Base-by-base conservation (phyloP, 2,797 vertebrate species). In the Rhynchonycteris naso region DNA sequence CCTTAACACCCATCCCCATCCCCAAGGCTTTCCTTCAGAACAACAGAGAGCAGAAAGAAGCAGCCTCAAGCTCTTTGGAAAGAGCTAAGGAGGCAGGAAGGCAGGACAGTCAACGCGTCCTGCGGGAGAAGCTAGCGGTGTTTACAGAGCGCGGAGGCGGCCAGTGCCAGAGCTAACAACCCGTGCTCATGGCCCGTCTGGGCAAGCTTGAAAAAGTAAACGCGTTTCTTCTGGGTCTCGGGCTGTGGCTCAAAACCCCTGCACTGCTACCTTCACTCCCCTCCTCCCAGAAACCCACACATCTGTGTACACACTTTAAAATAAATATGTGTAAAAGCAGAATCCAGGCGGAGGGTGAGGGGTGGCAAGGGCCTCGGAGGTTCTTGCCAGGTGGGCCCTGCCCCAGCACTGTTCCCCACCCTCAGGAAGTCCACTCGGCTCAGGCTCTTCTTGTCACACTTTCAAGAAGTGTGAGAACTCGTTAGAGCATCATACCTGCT, bases 221-320 rank as follows among this genome's bases (percentile, higher is more conserved):
- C 87, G 61, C 15, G n/a, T 93, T 96, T 94, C 91, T 82, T 96
- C 96, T 90, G 88, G 43, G 71, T 93, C 88, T 74, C 3, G 0
- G 94, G 58, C 95, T 95, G 90, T 0, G 1, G 66, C 97, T 96
- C 72, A 91, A 89, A 96, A 92, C 95, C 33, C 89, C 90, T 61
- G 68, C 78, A 50, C 86, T 59, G 95, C 86, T 88, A 79, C 88
- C 76, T 75, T 95, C 58, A 68, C 90, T 68, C 81, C 74, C 65
- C 83, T 81, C 91, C 80, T 88, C 88, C 90, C 93, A 72, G 93
- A 94, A 93, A 50, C 79, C 92, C 95, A 90, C 96, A 96, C 95
- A 92, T 97, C 96, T 97, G 97, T 90, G 91, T 79, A 92, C 95
- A 96, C 94, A 96, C 47, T 88, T 94, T 83, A 92, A 96, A 94